A percentile compares a stretch with the other conserved stretches of the same genome.
Conservation (phyloP, 1,140 invertebrate species). For the Maniola jurtina region DNA sequence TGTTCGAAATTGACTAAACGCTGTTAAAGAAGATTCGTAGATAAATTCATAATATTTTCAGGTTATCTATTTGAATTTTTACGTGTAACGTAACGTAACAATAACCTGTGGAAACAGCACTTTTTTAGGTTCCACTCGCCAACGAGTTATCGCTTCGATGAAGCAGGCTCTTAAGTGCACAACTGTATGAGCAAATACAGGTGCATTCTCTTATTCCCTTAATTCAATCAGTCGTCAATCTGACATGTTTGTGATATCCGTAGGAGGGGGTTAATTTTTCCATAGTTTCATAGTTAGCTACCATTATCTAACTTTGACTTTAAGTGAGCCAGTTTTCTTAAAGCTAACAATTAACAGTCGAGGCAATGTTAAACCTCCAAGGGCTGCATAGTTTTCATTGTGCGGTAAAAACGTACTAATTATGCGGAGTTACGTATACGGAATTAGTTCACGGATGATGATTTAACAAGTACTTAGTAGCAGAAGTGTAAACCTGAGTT, state of each 20-base stretch:
- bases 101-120: conserved; percentile 6
- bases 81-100: conserved; percentile 9
- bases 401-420: conserved; percentile 10
- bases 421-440: not conserved
- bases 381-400: conserved; percentile 3
- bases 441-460: conserved; percentile 13
- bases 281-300: too few species aligned
- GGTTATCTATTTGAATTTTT: conserved; percentile 6
- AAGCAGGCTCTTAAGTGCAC: too few species aligned
- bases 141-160: too few species aligned
- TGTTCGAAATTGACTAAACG: not conserved
- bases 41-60: not conserved
- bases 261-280: too few species aligned
- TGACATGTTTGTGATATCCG: too few species aligned
- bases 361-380: not conserved
- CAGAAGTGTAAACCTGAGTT: not conserved
- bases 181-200: too few species aligned
- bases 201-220: too few species aligned
- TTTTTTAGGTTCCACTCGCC: too few species aligned
- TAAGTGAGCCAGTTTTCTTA: not conserved
- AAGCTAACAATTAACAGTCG: not conserved
- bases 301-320: too few species aligned
- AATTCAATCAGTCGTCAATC: too few species aligned
- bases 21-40: not conserved
- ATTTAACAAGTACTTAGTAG: not conserved